phyloP scores from a whole-genome alignment of 2,113 vertebrate genomes.

The Neotoma lepida region DNA sequence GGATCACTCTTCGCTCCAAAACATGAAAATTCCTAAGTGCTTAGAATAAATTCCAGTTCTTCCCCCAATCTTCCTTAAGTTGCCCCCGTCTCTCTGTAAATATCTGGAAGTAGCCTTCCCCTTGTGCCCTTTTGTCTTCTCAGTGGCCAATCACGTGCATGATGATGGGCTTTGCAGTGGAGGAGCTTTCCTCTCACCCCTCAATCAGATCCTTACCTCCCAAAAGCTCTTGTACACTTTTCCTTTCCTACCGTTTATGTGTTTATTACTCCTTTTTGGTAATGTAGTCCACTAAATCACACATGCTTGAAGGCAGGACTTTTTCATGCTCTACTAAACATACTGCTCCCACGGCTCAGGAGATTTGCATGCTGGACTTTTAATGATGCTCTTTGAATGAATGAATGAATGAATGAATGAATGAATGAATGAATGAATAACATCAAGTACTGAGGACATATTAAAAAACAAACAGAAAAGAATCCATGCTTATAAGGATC shows the following conservation, averaged over 20 bases:
- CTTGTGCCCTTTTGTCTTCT: rapidly evolving
- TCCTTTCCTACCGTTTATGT: background rate
- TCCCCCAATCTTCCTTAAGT: background rate
- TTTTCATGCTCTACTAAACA: background rate
- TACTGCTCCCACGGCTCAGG: background rate
- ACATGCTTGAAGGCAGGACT: background rate
- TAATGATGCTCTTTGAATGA: background rate
- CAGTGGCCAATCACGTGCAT: background rate
- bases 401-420: background rate
- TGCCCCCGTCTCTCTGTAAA: no score
- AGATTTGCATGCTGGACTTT: background rate
- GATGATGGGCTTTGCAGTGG: background rate
- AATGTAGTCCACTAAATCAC: background rate
- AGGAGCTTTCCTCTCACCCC: background rate
- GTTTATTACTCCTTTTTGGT: background rate
- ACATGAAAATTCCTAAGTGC: background rate
- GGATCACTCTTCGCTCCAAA: background rate
- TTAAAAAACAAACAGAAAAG: background rate
- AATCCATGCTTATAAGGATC: background rate
- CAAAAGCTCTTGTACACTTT: background rate
- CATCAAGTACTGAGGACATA: background rate
- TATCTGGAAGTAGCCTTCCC: no score
- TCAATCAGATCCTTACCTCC: background rate
- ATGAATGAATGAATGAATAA: background rate
- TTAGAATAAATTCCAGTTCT: background rate